Conservation (phyloP, 2,113 vertebrate species). For the Pterocles gutturalis region DNA sequence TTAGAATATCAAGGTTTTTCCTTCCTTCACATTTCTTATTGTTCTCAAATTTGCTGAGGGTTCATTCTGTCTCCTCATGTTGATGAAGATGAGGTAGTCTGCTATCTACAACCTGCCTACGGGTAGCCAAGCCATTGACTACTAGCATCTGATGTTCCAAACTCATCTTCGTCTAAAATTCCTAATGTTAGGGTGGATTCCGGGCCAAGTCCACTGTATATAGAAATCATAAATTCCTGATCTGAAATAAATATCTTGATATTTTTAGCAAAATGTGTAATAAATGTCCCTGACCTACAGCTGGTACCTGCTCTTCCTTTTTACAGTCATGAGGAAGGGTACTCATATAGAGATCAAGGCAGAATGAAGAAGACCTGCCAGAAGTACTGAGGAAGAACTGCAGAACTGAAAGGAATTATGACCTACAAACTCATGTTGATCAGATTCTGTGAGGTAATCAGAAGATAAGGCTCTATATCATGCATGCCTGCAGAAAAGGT, state of each 20-base stretch:
- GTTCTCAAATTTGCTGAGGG: neutral
- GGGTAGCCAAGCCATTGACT: neutral
- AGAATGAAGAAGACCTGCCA: neutral
- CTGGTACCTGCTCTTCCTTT: neutral
- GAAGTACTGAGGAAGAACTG: neutral
- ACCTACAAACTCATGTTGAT: neutral
- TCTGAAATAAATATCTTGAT: neutral
- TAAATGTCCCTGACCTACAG: neutral
- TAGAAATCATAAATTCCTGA: neutral
- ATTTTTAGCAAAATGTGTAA: neutral
- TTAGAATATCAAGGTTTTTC: neutral
- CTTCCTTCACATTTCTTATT: neutral
- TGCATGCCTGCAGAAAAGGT: neutral
- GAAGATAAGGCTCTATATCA: neutral
- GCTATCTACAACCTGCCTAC: neutral
- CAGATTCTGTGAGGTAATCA: neutral
- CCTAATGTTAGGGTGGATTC: neutral
- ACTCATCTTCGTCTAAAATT: neutral
- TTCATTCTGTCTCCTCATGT: neutral
- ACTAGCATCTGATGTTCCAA: neutral
- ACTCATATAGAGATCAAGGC: neutral
- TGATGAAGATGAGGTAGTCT: neutral
- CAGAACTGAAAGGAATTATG: neutral
- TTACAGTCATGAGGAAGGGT: neutral
- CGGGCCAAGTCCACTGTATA: neutral